Base-by-base conservation (phyloP, 2,888 invertebrate genomes). In the Thera britannica region DNA sequence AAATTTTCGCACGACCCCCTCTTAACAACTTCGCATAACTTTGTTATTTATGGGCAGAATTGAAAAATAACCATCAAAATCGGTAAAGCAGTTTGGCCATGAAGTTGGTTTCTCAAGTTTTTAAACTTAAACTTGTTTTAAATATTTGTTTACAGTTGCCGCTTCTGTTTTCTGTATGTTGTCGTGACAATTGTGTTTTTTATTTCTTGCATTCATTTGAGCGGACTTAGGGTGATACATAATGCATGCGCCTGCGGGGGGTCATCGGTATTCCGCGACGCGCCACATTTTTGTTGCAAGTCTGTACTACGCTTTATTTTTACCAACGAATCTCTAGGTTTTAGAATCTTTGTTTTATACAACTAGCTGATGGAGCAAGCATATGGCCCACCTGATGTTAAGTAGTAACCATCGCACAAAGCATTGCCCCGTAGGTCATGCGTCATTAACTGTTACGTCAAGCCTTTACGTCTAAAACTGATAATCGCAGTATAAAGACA, bases 151-250 rank as follows among this genome's bases (percentile, higher is more conserved):
- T 35, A 58, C 11, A 34, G 48, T 34, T 57, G 74, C n/a, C 78
- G 63, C 73, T 72, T 83, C 85, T 75, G 83, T 73, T 44, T 2
- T 34, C 38, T 44, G 38, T 62, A 52, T 67, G 23, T 49, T 46
- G 12, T 35, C 76, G 68, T 78, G 76, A 64, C 49, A 38, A 76
- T 73, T 83, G 38, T 86, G 87, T 90, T 91, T 90, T 90, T 90
- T 87, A 87, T 84, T 59, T 66, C 86, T 83, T 92, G 92, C 92
- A 92, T 93, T 92, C 89, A 90, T 91, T 90, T 90, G 83, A 87
- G 83, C 82, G 86, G 89, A 86, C 88, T 92, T 91, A 90, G 87
- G 82, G 75, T 80, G 81, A 92, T 92, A 90, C 90, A 93, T 93
- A 92, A 93, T 93, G 92, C 92, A 93, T 92, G 84, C 81, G 78